A percentile compares a stretch with the other conserved stretches of the same genome.
These are phyloP conservation scores for Drosophila demipolita DNA, from an alignment of 2,888 invertebrate genomes.

Conservation along the genomic window DNA sequence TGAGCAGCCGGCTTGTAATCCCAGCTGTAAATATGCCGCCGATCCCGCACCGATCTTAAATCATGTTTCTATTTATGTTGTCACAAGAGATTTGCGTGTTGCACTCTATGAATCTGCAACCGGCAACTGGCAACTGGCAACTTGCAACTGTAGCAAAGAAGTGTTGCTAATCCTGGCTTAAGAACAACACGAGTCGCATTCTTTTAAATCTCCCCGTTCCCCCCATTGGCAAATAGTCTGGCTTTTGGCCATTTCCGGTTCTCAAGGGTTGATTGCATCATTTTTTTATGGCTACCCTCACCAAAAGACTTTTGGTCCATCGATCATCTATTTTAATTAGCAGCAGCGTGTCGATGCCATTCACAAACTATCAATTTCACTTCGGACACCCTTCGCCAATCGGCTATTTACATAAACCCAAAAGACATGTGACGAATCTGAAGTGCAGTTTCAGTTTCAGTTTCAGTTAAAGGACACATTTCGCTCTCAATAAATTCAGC, in stretches of 20 bases:
- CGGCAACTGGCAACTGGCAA: background rate
- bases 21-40: slow-evolving; percentile 83
- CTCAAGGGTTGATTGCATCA: slow-evolving; percentile 71
- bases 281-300: slow-evolving; percentile 47
- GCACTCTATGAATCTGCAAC: slow-evolving; percentile 42
- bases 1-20: slow-evolving; percentile 75
- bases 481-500: slow-evolving; percentile 11
- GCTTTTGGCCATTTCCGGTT: slow-evolving; percentile 41
- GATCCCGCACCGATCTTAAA: slow-evolving; percentile 83
- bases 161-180: slow-evolving; percentile 78
- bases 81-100: slow-evolving; percentile 81
- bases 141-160: slow-evolving; percentile 38
- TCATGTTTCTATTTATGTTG: slow-evolving; percentile 84
- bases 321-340: slow-evolving; percentile 81
- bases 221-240: slow-evolving; percentile 1
- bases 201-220: slow-evolving; percentile 30
- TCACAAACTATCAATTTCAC: slow-evolving; percentile 80
- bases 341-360: slow-evolving; percentile 80
- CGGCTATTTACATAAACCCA: slow-evolving; percentile 67
- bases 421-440: slow-evolving; percentile 77
- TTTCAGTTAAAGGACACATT: slow-evolving; percentile 19
- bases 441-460: slow-evolving; percentile 57
- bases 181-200: slow-evolving; percentile 45
- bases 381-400: slow-evolving; percentile 60
- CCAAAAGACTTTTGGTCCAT: slow-evolving; percentile 33